Percentiles rank a stretch among this genome's conserved stretches.
phyloP scores from a whole-genome alignment of 2,888 invertebrate genomes.

The Lasiommata megera region DNA sequence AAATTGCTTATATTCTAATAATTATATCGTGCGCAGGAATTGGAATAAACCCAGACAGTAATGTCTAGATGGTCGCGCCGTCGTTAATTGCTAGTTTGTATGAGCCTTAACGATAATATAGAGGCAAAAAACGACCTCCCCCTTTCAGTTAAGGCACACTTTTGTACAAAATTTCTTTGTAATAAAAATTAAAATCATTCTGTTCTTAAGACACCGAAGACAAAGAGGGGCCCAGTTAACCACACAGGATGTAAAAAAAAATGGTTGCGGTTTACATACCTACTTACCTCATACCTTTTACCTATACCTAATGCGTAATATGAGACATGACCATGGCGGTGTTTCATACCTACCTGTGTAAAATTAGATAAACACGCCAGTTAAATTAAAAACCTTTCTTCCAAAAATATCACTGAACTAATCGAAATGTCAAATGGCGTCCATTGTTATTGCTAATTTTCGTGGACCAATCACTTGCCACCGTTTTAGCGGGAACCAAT shows the following conservation, averaged over 20 bases:
- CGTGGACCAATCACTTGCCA: too few species aligned
- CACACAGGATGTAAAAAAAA: conserved; percentile 59
- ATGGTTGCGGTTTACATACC: conserved; percentile 43
- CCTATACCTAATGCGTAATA: conserved; percentile 40
- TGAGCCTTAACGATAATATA: not conserved
- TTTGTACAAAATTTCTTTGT: conserved; percentile 2
- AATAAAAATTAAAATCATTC: conserved; percentile 27
- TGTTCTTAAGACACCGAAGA: conserved; percentile 24
- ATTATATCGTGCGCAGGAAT: too few species aligned
- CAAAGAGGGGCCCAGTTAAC: conserved; percentile 39
- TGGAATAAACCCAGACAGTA: too few species aligned
- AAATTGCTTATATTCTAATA: too few species aligned
- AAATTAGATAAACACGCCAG: too few species aligned
- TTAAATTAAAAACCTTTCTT: too few species aligned
- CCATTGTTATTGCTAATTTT: too few species aligned
- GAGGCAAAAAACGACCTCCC: conserved; percentile 23
- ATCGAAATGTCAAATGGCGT: too few species aligned
- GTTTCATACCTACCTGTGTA: too few species aligned
- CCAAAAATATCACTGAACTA: too few species aligned
- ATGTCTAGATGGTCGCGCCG: too few species aligned
- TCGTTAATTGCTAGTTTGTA: conserved; percentile 8
- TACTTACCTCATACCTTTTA: not conserved
- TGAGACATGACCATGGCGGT: conserved; percentile 35
- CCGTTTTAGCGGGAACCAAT: too few species aligned
- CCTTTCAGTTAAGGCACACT: conserved; percentile 1